Conservation (phyloP, 1,140 invertebrate species). For the Cryptotermes secundus region DNA sequence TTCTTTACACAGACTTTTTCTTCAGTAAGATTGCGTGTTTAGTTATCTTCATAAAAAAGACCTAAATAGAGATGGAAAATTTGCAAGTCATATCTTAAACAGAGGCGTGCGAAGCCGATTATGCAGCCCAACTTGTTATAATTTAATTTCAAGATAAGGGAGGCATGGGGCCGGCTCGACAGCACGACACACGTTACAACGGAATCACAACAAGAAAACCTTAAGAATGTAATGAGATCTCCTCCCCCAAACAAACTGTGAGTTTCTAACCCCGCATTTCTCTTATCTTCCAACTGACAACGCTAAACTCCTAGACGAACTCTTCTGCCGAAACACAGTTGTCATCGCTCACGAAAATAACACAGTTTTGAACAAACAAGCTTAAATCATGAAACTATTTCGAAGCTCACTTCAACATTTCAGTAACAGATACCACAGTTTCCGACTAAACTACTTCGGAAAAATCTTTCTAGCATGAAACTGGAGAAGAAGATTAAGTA, state of each 20-base stretch:
- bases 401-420: no score
- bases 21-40: not conserved
- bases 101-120: not conserved
- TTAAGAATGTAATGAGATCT: not conserved
- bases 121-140: slow-evolving; percentile 1
- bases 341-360: no score
- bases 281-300: not conserved
- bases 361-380: no score
- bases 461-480: no score
- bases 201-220: not conserved
- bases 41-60: not conserved
- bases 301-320: no score
- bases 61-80: not conserved
- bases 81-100: not conserved
- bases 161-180: not conserved
- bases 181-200: not conserved
- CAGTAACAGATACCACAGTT: no score
- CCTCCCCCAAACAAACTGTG: not conserved
- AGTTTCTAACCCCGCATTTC: not conserved
- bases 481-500: no score
- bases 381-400: no score
- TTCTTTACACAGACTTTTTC: not conserved
- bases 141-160: slow-evolving; percentile 15
- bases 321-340: no score
- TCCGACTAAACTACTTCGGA: no score